phyloP scores from a whole-genome alignment of 2,888 invertebrate genomes.

The Sarcophaga carnaria region DNA sequence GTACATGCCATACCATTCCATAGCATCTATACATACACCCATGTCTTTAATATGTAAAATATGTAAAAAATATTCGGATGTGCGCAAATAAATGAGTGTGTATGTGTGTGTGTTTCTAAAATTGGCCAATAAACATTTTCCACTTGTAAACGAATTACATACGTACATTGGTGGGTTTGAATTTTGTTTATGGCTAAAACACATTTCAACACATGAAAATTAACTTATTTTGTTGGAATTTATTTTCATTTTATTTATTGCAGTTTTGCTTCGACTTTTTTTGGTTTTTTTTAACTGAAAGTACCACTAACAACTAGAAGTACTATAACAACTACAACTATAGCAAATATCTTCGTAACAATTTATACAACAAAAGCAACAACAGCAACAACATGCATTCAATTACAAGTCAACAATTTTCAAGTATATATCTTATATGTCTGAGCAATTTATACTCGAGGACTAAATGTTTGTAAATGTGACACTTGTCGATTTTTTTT shows the following conservation, averaged over 20 bases:
- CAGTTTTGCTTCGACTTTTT: neutral
- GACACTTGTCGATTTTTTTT: no score
- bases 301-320: neutral
- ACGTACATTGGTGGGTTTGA: neutral
- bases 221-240: slow-evolving; percentile 41
- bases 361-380: neutral
- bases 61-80: neutral
- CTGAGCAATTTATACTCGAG: no score
- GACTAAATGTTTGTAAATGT: no score
- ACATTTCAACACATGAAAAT: slow-evolving; percentile 53
- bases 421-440: neutral
- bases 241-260: slow-evolving; percentile 28
- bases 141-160: slow-evolving; percentile 28
- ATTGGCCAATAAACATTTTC: slow-evolving; percentile 46
- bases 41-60: slow-evolving; percentile 15
- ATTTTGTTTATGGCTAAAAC: slow-evolving; percentile 44
- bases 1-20: neutral
- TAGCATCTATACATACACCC: neutral
- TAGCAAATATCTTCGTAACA: neutral
- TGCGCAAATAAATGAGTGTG: neutral
- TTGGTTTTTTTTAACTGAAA: neutral
- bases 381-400: neutral
- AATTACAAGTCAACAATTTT: slow-evolving; percentile 20
- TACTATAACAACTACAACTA: no score
- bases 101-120: slow-evolving; percentile 1